Conservation (phyloP, 2,888 invertebrate genomes). For the Brachylomia viminalis region DNA sequence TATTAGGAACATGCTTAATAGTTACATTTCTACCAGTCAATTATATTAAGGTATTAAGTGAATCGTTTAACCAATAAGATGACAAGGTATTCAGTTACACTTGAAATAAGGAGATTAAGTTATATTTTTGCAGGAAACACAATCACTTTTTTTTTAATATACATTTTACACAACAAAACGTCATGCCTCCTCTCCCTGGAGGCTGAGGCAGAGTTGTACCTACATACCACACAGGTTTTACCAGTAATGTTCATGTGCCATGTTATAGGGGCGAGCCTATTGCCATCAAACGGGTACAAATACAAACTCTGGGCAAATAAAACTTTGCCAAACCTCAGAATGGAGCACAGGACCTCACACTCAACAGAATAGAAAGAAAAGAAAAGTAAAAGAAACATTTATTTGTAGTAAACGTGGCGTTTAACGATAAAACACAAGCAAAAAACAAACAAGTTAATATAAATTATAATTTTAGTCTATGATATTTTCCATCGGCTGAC, state of each 20-base stretch:
- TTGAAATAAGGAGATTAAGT: not conserved
- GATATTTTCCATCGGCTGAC: constrained; percentile 7
- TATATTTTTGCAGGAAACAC: not conserved
- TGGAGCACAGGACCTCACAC: not conserved
- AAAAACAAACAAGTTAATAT: not conserved
- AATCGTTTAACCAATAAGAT: not conserved
- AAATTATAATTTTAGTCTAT: constrained; percentile 2
- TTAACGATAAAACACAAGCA: too few relatives aligned
- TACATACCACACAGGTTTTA: not conserved
- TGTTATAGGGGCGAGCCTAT: not conserved
- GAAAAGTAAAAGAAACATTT: too few relatives aligned
- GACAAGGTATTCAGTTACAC: too few relatives aligned
- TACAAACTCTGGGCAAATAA: not conserved
- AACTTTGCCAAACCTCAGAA: not conserved
- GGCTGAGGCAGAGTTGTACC: not conserved
- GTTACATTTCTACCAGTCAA: not conserved
- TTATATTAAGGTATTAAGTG: too few relatives aligned
- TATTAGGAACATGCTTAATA: not conserved
- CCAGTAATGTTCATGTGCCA: not conserved
- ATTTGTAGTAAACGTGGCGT: too few relatives aligned
- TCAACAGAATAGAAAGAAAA: not conserved
- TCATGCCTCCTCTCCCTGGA: not conserved
- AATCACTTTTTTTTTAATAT: too few relatives aligned
- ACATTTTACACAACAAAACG: too few relatives aligned
- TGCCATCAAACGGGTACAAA: too few relatives aligned